Percentiles rank a stretch among this genome's conserved stretches.
Evolutionary conservation across 1,140 invertebrate species (phyloP).

Genomic region (Drosophila athabasca): DNA sequence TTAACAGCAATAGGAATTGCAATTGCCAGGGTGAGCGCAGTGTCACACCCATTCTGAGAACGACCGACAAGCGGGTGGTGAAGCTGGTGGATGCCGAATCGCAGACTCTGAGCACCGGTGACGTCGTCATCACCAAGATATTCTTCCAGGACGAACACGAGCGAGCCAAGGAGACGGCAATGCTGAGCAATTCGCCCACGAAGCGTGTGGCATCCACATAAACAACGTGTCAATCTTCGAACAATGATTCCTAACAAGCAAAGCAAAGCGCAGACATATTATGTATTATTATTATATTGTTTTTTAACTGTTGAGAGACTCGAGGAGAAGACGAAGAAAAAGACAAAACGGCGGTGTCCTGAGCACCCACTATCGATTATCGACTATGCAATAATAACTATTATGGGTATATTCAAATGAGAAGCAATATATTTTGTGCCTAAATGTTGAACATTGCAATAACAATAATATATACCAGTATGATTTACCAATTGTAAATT

Average conservation of each 20-base stretch:
- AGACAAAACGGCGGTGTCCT: slow-evolving; percentile 31
- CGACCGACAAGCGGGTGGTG: slow-evolving; percentile 61
- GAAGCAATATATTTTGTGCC: slow-evolving; percentile 81
- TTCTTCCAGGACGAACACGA: slow-evolving; percentile 89
- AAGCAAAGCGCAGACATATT: slow-evolving; percentile 55
- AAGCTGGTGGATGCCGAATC: slow-evolving; percentile 85
- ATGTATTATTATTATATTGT: slow-evolving; percentile 62
- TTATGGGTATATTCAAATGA: slow-evolving; percentile 48
- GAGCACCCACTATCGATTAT: slow-evolving; percentile 26
- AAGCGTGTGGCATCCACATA: slow-evolving; percentile 63
- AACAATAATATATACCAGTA: slow-evolving; percentile 54
- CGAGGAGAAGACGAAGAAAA: not conserved
- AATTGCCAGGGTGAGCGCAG: slow-evolving; percentile 80
- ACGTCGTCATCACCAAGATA: slow-evolving; percentile 96
- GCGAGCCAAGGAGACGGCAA: slow-evolving; percentile 85
- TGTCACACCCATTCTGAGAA: slow-evolving; percentile 63
- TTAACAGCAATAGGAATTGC: slow-evolving; percentile 72
- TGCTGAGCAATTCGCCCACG: slow-evolving; percentile 81
- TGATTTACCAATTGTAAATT: slow-evolving; percentile 57
- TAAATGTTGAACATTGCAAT: slow-evolving; percentile 82
- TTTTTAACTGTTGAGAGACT: slow-evolving; percentile 36
- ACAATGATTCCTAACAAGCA: slow-evolving; percentile 66
- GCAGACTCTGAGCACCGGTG: slow-evolving; percentile 95
- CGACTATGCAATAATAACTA: slow-evolving; percentile 51
- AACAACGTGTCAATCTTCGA: slow-evolving; percentile 39